phyloP scores from a whole-genome alignment of 1,140 invertebrate genomes.

The Zaprionus vittiger region DNA sequence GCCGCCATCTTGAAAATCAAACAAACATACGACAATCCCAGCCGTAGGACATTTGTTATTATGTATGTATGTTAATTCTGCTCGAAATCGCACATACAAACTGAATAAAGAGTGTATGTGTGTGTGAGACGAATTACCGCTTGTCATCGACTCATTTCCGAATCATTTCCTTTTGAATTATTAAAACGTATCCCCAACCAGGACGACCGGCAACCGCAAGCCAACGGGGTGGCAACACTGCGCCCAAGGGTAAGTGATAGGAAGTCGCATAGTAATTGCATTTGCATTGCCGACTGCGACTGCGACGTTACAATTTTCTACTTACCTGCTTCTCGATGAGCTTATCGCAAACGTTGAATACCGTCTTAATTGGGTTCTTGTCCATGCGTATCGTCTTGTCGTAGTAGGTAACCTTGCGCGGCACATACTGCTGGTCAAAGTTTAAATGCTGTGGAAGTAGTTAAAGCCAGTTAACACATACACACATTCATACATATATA shows the following conservation, averaged over 20 bases:
- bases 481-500: background rate
- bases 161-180: constrained; percentile 71
- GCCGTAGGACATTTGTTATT: background rate
- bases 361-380: constrained; percentile 96
- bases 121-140: constrained; percentile 63
- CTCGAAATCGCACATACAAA: background rate
- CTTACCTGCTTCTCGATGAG: constrained; percentile 91
- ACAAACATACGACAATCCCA: background rate
- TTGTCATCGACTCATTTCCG: constrained; percentile 70
- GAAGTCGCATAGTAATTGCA: constrained; percentile 57
- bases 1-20: no score
- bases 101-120: background rate
- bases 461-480: constrained; percentile 9
- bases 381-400: constrained; percentile 96
- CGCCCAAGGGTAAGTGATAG: background rate
- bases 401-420: constrained; percentile 92
- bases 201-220: background rate
- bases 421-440: constrained; percentile 92
- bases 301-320: constrained; percentile 37
- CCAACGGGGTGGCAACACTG: constrained; percentile 9
- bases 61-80: constrained; percentile 1
- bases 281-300: constrained; percentile 30
- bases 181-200: constrained; percentile 55
- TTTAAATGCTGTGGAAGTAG: constrained; percentile 85
- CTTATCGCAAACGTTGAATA: constrained; percentile 95